A percentile compares a stretch with the other conserved stretches of the same genome.
phyloP scores from a whole-genome alignment of 92 coral and sea anemone species.

The Diadumene lineata region DNA sequence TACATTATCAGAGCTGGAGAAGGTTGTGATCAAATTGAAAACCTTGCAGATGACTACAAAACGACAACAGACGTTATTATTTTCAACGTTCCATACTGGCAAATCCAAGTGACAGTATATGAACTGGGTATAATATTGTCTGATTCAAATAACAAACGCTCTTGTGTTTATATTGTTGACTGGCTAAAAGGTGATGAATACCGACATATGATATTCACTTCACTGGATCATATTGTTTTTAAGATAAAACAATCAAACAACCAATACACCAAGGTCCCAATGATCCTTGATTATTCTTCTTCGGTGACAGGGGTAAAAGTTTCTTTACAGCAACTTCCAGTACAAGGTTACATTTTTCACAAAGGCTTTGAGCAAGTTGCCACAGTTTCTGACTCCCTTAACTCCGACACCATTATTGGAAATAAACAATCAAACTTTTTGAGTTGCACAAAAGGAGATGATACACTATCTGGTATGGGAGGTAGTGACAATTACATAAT shows the following conservation, averaged over 20 bases:
- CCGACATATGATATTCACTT: slow-evolving; percentile 37
- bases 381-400: slow-evolving; percentile 40
- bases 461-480: slow-evolving; percentile 32
- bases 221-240: slow-evolving; percentile 47
- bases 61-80: slow-evolving; percentile 46
- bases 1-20: slow-evolving; percentile 51
- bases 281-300: slow-evolving; percentile 36
- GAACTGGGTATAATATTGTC: slow-evolving; percentile 11
- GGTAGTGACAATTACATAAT: slow-evolving; percentile 57
- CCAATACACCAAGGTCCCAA: slow-evolving; percentile 31
- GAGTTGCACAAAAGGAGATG: slow-evolving; percentile 48
- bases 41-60: slow-evolving; percentile 36
- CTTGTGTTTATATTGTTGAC: slow-evolving; percentile 26
- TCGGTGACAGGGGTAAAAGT: slow-evolving; percentile 20
- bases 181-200: slow-evolving; percentile 35
- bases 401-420: slow-evolving; percentile 26
- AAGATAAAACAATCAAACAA: slow-evolving; percentile 15
- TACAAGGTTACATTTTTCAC: slow-evolving; percentile 2
- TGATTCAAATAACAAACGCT: slow-evolving; percentile 10
- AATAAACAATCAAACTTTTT: slow-evolving; percentile 47
- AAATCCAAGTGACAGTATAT: neutral
- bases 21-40: slow-evolving; percentile 56
- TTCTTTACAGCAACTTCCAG: slow-evolving; percentile 13
- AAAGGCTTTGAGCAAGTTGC: slow-evolving; percentile 29
- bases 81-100: slow-evolving; percentile 40